Base-by-base conservation (phyloP, 2,888 invertebrate species). In the Alentia gelatinosa region DNA sequence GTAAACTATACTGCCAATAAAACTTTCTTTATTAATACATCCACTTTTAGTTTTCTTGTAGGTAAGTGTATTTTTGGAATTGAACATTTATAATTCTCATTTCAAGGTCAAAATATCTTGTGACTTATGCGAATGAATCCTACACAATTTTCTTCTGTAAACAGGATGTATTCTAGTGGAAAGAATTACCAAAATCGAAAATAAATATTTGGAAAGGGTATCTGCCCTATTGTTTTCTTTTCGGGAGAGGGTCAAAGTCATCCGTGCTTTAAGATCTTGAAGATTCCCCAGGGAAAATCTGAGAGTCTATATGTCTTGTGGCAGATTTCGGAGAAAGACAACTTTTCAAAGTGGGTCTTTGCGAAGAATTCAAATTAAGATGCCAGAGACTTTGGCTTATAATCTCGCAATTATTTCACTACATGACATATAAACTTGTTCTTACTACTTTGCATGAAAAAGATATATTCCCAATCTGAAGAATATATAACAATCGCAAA, bases 281-380 rank as follows among this genome's bases (percentile, higher is more conserved):
- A 79, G 37, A 35, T 79, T 79, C 37, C 79, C 37, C 39, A 79
- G 37, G 39, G 79, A 79, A 79, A 79, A 23, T 35, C 79, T 79
- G 79, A n/a, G 23, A 79, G 35, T 35, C 79, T 79, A 79, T 19
- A 15, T 39, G 39, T 39, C 79, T 26, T 37, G 37, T 15, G 37
- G 3, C 79, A 79, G 39, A n/a, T 4, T 26, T 79, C 19, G 79
- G n/a, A 39, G 79, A 79, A 79, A 79, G 63, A n/a, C 9, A 12
- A 63, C n/a, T n/a, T 19, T 5, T 63, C n/a, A 12, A n/a, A 47
- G 47, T n/a, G n/a, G 15, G 5, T 63, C 9, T 63, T n/a, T 15
- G 26, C n/a, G n/a, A 63, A 19, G 23, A n/a, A 63, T 26, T n/a
- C 26, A 5, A 5, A n/a, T 26, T 63, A n/a, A n/a, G n/a, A n/a